Evolutionary conservation across 1,140 invertebrate genomes (phyloP), one percentile per base, ranked within the genome.

Genomic region (Caenorhabditis tropicalis): DNA sequence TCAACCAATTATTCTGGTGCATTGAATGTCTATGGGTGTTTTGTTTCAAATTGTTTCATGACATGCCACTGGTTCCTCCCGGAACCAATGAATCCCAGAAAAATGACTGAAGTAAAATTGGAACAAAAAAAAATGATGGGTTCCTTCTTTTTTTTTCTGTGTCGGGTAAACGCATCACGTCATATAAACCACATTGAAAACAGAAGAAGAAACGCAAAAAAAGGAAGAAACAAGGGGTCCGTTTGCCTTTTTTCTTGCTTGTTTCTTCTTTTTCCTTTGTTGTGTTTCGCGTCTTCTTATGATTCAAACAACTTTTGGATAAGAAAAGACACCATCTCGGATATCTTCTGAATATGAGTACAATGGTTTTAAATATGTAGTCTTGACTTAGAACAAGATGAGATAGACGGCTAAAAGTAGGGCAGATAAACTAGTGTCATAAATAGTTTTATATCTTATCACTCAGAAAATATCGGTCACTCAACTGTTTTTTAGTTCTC

Each of bases 121-220:
- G 5, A 74, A 74, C 33, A 10, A 70, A 19, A 70, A 70, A 36
- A 70, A 74, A 43, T 6, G 12, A 43, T 15, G 16, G 15, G 53
- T 56, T n/a, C 7, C 29, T n/a, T 27, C 21, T 27, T 12, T 21
- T 56, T 24, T 12, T 5, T 33, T 21, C 36, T 21, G 65, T 5
- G 9, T 43, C 9, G 7, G 65, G 36, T 33, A 33, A 43, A 43
- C 65, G 43, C 65, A 74, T 74, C 65, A 74, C 65, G 65, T 74
- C 65, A 74, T 74, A 74, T 74, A 74, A 74, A 74, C 65, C 65
- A 43, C 65, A 74, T 21, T 74, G 65, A 74, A 74, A 74, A 74
- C 65, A 74, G 65, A 74, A 74, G n/a, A 74, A 74, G 21, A 74
- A 21, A 74, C 9, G 36, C 33, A 74, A 74, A 74, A 74, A 43